Percentiles rank a stretch among this genome's conserved stretches.
phyloP scores from a whole-genome alignment of 1,140 invertebrate genomes.

The Caenorhabditis briggsae region DNA sequence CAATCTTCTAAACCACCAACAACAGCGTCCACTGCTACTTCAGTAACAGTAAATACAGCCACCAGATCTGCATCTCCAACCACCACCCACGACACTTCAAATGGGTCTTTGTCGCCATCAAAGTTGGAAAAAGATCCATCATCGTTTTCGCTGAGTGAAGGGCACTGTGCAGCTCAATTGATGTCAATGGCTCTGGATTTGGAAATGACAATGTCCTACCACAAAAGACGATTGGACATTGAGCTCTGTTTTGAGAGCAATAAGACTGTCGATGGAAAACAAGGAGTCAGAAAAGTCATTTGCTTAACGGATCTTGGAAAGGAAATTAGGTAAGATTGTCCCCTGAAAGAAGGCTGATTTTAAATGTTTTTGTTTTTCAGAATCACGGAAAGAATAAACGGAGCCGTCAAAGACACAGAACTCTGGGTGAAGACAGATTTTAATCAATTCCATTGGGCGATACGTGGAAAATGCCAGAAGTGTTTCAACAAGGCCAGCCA shows the following conservation, averaged over 20 bases:
- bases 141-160: conserved; percentile 61
- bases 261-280: conserved; percentile 60
- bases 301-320: conserved; percentile 60
- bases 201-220: conserved; percentile 64
- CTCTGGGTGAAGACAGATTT: conserved; percentile 67
- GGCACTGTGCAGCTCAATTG: conserved; percentile 60
- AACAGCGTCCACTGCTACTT: neutral
- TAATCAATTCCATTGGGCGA: conserved; percentile 67
- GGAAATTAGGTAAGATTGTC: conserved; percentile 47
- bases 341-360: neutral
- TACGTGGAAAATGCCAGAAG: conserved; percentile 67
- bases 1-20: too few relatives aligned
- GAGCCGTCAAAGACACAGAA: conserved; percentile 56
- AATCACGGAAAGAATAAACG: conserved; percentile 64
- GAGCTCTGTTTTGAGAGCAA: conserved; percentile 66
- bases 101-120: conserved; percentile 21
- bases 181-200: conserved; percentile 67
- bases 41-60: neutral
- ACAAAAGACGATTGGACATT: conserved; percentile 60
- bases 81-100: conserved; percentile 21
- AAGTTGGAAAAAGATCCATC: conserved; percentile 35
- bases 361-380: conserved; percentile 14
- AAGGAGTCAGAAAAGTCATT: conserved; percentile 59
- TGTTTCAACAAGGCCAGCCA: conserved; percentile 11
- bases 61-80: conserved; percentile 5